Evolutionary conservation across 2,797 vertebrate species (phyloP).

Genomic region (Amphiprion clarkii): DNA sequence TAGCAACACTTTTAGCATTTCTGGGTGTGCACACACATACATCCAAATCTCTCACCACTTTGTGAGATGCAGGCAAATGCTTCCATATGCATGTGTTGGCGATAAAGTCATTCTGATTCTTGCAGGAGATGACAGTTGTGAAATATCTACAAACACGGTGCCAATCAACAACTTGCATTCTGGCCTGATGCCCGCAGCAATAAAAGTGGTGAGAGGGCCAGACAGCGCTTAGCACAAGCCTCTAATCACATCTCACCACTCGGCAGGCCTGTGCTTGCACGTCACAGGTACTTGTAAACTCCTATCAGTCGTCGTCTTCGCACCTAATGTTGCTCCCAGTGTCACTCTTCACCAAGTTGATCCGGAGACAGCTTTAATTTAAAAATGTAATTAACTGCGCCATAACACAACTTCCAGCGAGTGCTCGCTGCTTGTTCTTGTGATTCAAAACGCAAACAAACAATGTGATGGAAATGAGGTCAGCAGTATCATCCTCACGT

Average conservation of each 20-base stretch:
- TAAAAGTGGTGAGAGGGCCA: conserved; percentile 77
- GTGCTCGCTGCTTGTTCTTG: conserved; percentile 54
- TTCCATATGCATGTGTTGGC: conserved; percentile 51
- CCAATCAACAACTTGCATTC: conserved; percentile 82
- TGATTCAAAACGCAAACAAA: conserved; percentile 74
- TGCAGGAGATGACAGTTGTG: conserved; percentile 67
- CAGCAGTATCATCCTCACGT: conserved; percentile 23
- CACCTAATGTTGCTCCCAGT: conserved; percentile 89
- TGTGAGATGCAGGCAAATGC: conserved; percentile 36
- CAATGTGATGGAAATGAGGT: conserved; percentile 57
- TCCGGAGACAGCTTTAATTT: conserved; percentile 86
- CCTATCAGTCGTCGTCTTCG: conserved; percentile 90
- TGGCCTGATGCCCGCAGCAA: conserved; percentile 73
- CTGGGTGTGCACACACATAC: conserved; percentile 40
- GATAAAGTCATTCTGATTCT: conserved; percentile 54
- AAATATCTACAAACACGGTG: conserved; percentile 70
- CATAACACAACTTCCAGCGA: conserved; percentile 70
- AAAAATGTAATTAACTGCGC: conserved; percentile 89
- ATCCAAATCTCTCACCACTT: conserved; percentile 50
- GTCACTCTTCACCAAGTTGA: conserved; percentile 84
- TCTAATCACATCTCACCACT: conserved; percentile 85
- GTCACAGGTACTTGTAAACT: conserved; percentile 91
- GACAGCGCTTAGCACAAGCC: conserved; percentile 84
- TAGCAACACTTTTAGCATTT: conserved; percentile 62
- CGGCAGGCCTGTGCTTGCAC: conserved; percentile 89